Evolutionary conservation across 1,140 invertebrate species (phyloP).

Genomic region (Drusus annulatus): DNA sequence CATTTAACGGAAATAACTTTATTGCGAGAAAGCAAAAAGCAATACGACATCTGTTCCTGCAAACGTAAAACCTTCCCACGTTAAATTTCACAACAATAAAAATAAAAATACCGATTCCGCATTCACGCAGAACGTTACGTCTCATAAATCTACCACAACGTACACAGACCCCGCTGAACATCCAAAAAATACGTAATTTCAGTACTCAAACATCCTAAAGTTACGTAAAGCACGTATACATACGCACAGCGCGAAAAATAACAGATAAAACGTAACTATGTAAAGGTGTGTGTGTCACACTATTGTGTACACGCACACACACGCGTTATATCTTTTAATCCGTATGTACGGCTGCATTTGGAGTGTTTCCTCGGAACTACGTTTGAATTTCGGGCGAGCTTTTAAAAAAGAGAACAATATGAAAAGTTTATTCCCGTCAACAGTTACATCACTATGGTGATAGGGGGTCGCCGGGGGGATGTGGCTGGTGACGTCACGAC

Average conservation of each 20-base stretch:
- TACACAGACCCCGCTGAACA: neutral
- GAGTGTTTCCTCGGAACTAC: constrained; percentile 8
- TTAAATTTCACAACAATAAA: neutral
- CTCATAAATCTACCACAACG: neutral
- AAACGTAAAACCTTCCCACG: constrained; percentile 31
- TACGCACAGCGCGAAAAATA: too few relatives aligned
- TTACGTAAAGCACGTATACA: too few relatives aligned
- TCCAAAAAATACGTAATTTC: too few relatives aligned
- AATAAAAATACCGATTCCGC: neutral
- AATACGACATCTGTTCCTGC: neutral
- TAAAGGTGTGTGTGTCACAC: too few relatives aligned
- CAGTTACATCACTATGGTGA: constrained; percentile 10
- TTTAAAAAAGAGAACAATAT: constrained; percentile 18
- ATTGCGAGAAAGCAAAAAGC: neutral
- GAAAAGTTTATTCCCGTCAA: constrained; percentile 32
- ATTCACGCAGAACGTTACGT: neutral
- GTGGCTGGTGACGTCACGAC: constrained; percentile 19
- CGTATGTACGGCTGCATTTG: constrained; percentile 1
- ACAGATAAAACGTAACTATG: too few relatives aligned
- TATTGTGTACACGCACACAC: too few relatives aligned
- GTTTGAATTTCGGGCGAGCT: constrained; percentile 27
- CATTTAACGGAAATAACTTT: neutral
- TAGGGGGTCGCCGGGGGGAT: neutral
- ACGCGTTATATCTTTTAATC: neutral
- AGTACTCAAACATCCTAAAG: too few relatives aligned